Percentiles rank a stretch among this genome's conserved stretches.
Conservation (phyloP, 64 coral and sea anemone genomes). For the Montipora cactus region DNA sequence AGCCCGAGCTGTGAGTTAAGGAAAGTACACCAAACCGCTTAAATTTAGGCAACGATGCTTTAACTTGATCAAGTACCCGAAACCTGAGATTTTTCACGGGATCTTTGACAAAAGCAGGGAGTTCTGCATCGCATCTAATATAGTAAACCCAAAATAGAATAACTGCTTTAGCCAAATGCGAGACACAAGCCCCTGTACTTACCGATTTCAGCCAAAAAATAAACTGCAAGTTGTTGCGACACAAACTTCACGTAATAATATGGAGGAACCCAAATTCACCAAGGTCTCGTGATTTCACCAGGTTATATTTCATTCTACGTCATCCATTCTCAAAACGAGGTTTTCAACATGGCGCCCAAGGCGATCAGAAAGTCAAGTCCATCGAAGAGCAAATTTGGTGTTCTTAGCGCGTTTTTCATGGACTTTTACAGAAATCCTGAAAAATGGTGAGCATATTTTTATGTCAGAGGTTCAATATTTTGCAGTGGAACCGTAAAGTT, state of each 20-base stretch:
- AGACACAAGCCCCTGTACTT: constrained; percentile 16
- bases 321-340: constrained; percentile 11
- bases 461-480: not conserved
- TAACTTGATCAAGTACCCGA: not conserved
- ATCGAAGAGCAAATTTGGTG: constrained; percentile 42
- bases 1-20: not conserved
- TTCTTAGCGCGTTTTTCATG: constrained; percentile 69
- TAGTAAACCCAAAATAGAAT: not conserved
- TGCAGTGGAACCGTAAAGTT: not conserved
- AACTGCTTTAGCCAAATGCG: constrained; percentile 29
- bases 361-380: constrained; percentile 47
- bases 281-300: constrained; percentile 60
- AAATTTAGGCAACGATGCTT: no score
- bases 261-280: constrained; percentile 63
- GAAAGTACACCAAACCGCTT: not conserved
- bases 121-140: not conserved
- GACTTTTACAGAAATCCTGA: constrained; percentile 96
- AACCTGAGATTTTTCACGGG: not conserved
- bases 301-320: constrained; percentile 49
- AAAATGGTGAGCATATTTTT: constrained; percentile 71
- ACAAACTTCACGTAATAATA: constrained; percentile 68
- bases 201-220: constrained; percentile 50
- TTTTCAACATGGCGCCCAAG: constrained; percentile 89
- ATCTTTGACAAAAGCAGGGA: not conserved
- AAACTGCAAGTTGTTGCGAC: constrained; percentile 28